A percentile compares a stretch with the other conserved stretches of the same genome.
phyloP scores from a whole-genome alignment of 2,797 vertebrate species.

The Sebastes cheni region DNA sequence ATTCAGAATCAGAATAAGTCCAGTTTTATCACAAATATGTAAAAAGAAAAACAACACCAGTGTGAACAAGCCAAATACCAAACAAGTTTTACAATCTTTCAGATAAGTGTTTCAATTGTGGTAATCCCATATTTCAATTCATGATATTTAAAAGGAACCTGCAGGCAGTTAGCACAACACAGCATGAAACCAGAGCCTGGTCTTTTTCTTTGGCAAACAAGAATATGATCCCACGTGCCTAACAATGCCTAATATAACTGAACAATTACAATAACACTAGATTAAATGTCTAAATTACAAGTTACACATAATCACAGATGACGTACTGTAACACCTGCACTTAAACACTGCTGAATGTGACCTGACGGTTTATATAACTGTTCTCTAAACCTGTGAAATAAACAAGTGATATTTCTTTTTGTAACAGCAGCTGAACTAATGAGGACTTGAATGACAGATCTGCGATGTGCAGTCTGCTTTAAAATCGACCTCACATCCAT shows the following conservation, averaged over 20 bases:
- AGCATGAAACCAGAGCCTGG: background rate
- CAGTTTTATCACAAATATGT: background rate
- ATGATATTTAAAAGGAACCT: background rate
- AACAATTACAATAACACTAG: background rate
- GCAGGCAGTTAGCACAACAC: constrained; percentile 12
- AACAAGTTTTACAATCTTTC: background rate
- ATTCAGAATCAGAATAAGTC: background rate
- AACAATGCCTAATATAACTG: background rate
- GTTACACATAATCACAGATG: background rate
- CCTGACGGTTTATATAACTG: constrained; percentile 18
- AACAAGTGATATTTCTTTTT: background rate
- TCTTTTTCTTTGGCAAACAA: background rate
- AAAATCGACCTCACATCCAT: constrained; percentile 1
- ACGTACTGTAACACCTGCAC: background rate
- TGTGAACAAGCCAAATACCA: background rate
- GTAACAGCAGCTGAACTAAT: background rate
- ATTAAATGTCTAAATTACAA: background rate
- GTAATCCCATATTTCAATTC: background rate
- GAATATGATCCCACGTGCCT: background rate
- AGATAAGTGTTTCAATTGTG: background rate
- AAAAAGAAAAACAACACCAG: background rate
- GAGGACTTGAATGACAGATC: background rate
- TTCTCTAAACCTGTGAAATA: background rate
- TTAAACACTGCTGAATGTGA: background rate
- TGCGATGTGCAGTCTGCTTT: background rate